Conservation (phyloP, 64 coral and sea anemone species). For the Montipora foliosa region DNA sequence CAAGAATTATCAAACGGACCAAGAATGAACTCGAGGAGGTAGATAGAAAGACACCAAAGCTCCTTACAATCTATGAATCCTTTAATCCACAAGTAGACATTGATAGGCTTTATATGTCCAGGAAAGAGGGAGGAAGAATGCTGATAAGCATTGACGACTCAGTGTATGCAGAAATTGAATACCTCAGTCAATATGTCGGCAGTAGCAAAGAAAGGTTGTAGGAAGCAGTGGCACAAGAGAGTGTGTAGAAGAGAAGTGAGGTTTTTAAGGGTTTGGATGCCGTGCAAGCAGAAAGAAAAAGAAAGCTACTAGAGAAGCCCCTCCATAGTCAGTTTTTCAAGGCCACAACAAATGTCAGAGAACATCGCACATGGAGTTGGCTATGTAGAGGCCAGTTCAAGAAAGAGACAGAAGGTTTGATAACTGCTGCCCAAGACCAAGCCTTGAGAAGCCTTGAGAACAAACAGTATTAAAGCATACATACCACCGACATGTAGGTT, state of each 20-base stretch:
- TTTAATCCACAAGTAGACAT: not conserved
- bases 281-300: not conserved
- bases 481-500: not conserved
- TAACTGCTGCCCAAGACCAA: not conserved
- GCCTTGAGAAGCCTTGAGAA: constrained; percentile 1
- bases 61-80: not conserved
- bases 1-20: not conserved
- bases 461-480: not conserved
- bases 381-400: not conserved
- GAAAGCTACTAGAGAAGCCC: not conserved
- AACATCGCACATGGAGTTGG: not conserved
- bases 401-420: not conserved
- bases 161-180: not conserved
- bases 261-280: not conserved
- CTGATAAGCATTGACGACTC: not conserved
- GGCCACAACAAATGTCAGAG: not conserved
- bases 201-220: not conserved
- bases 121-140: not conserved
- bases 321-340: not conserved
- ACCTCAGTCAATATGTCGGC: not conserved
- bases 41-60: not conserved
- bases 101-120: not conserved
- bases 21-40: not conserved
- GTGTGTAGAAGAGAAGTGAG: not conserved
- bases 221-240: not conserved